These are phyloP conservation scores for Asarcornis scutulata DNA, from an alignment of 2,113 vertebrate species.

Conservation along the genomic window DNA sequence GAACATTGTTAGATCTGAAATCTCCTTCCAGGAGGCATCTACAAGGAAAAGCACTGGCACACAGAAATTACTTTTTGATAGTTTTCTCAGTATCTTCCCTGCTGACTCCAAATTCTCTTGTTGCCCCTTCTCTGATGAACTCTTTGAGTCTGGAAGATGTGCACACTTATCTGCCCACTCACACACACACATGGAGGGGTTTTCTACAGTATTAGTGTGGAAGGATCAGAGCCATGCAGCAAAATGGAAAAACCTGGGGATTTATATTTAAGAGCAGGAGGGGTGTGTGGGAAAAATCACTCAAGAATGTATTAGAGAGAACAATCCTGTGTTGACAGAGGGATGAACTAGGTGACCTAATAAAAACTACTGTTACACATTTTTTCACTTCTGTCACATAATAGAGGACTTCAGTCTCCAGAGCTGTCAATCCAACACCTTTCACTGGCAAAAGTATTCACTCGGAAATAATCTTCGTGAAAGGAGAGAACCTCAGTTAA, in stretches of 20 bases:
- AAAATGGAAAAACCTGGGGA: neutral
- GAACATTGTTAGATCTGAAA: neutral
- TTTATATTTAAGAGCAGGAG: neutral
- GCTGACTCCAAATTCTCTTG: neutral
- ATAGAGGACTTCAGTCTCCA: constrained; percentile 53
- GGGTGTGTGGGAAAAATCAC: neutral
- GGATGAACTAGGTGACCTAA: constrained; percentile 62
- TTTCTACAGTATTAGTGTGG: neutral
- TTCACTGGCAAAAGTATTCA: constrained; percentile 38
- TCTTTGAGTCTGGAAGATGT: neutral
- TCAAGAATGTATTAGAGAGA: constrained; percentile 7
- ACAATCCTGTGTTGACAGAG: constrained; percentile 45
- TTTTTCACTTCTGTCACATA: constrained; percentile 60
- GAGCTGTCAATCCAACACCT: constrained; percentile 61
- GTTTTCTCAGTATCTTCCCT: neutral
- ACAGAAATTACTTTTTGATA: neutral
- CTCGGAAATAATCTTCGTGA: constrained; percentile 55
- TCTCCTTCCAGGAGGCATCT: neutral
- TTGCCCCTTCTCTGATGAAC: neutral
- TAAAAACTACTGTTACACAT: constrained; percentile 58
- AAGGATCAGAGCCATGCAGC: neutral
- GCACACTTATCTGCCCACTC: neutral
- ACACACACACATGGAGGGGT: fast-evolving
- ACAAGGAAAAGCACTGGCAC: neutral
- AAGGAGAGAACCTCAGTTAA: constrained; percentile 61